phyloP scores from a whole-genome alignment of 2,888 invertebrate genomes.

The Drosophila leonis region DNA sequence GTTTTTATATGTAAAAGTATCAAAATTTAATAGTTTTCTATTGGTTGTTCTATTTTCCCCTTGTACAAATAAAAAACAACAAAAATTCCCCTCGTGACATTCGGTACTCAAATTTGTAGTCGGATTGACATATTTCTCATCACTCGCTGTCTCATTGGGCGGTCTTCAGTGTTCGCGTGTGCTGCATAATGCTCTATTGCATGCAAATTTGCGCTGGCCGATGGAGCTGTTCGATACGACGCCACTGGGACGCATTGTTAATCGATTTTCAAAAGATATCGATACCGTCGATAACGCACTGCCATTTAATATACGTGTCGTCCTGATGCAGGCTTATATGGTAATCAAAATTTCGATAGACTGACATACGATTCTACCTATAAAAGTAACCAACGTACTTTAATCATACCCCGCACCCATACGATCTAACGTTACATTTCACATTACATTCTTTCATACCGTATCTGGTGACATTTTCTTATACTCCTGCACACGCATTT shows the following conservation, averaged over 20 bases:
- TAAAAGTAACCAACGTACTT: constrained; percentile 18
- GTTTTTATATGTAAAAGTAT: background rate
- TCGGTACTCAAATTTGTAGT: constrained; percentile 58
- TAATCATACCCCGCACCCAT: background rate
- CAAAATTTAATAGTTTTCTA: constrained; percentile 20
- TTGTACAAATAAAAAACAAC: background rate
- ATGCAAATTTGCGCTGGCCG: constrained; percentile 89
- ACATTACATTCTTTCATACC: background rate
- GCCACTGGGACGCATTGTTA: constrained; percentile 91
- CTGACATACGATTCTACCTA: background rate
- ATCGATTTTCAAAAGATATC: constrained; percentile 88
- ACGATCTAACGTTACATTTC: background rate
- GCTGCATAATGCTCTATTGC: constrained; percentile 88
- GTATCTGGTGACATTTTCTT: background rate
- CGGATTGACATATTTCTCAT: constrained; percentile 83
- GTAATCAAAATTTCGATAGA: constrained; percentile 79
- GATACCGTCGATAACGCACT: constrained; percentile 87
- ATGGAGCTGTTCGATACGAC: constrained; percentile 93
- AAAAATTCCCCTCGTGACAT: background rate
- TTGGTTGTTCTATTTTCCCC: constrained; percentile 1
- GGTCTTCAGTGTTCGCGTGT: constrained; percentile 87
- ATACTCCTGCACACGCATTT: background rate
- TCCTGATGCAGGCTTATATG: constrained; percentile 85
- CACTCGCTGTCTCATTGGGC: constrained; percentile 85
- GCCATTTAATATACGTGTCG: constrained; percentile 85